Base-by-base conservation (phyloP, 2,113 vertebrate species). In the Polypterus senegalus region DNA sequence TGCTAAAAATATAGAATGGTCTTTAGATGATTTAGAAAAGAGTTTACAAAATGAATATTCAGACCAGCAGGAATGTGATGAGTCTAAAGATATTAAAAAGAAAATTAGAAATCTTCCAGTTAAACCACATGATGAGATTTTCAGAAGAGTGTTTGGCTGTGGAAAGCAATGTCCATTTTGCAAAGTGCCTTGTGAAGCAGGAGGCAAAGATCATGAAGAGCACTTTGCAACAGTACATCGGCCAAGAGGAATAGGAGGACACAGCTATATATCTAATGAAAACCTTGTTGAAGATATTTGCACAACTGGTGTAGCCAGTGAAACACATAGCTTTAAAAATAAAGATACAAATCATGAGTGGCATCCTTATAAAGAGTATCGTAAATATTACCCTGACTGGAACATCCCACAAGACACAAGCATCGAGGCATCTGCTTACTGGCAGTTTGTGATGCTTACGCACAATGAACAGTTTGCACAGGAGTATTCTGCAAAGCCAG, bases 111-210 rank as follows among this genome's bases (percentile, higher is more conserved):
- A 1, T 1, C 70, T 80, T 4, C 43, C 62, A 2, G 11, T 77
- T 7, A 71, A 74, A 3, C 79, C 81, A 46, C 65, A 83, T 63
- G 53, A 71, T 10, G 76, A 71, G 60, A 66, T 83, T 46, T 79
- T 78, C 61, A 71, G 5, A 4, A 58, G 27, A 44, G 48, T 86
- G 11, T 72, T 82, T 69, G 85, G 83, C 57, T 87, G 85, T 70
- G 82, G 82, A 2, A 63, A 78, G 61, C 78, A 70, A 65, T 84
- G 82, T 71, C 84, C 79, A 3, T 85, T 84, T 65, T 86, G 83
- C 43, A 61, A 11, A 48, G 68, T 66, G 1, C 73, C 82, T 2
- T 85, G 84, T 78, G 82, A 84, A 7, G 74, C 74, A 10, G 81
- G 74, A 65, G 77, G 67, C 54, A 10, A 5, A 5, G 8, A 1